phyloP scores from a whole-genome alignment of 2,113 vertebrate species.

The Cheilinus undulatus region DNA sequence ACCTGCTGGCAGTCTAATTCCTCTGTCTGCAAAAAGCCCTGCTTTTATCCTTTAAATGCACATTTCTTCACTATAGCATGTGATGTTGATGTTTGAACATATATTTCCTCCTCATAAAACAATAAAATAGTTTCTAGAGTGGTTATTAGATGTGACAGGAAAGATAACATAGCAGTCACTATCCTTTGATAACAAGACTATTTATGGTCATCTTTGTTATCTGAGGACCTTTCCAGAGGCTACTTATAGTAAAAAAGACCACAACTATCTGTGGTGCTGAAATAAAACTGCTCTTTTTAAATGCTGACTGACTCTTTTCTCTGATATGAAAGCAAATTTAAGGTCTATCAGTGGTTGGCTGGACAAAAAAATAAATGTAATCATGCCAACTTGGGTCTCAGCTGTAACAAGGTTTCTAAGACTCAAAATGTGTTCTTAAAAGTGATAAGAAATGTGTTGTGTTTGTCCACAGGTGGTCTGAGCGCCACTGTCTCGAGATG shows the following conservation, averaged over 20 bases:
- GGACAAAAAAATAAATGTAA: not conserved
- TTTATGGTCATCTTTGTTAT: slow-evolving; percentile 22
- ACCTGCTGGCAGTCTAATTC: too few relatives aligned
- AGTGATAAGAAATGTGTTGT: slow-evolving; percentile 10
- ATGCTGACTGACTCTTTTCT: not conserved
- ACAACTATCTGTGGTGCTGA: slow-evolving; percentile 3
- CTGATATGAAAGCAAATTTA: not conserved
- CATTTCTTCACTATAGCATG: not conserved
- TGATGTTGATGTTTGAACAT: slow-evolving; percentile 3
- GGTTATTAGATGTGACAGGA: slow-evolving; percentile 18
- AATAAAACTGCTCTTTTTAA: not conserved
- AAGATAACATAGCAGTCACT: slow-evolving; percentile 29
- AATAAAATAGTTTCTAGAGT: not conserved
- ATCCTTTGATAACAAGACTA: slow-evolving; percentile 17
- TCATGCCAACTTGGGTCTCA: too few relatives aligned
- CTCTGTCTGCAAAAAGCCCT: too few relatives aligned
- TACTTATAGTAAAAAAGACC: not conserved
- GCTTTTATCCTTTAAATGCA: too few relatives aligned
- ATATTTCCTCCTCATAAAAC: not conserved
- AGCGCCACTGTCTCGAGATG: slow-evolving; percentile 22
- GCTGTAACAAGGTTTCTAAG: not conserved
- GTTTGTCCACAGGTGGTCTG: slow-evolving; percentile 28
- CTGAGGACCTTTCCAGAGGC: slow-evolving; percentile 3
- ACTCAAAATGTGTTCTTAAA: not conserved
- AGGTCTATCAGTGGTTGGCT: not conserved